Conservation (phyloP, 2,113 vertebrate species). For the Pipa parva region DNA sequence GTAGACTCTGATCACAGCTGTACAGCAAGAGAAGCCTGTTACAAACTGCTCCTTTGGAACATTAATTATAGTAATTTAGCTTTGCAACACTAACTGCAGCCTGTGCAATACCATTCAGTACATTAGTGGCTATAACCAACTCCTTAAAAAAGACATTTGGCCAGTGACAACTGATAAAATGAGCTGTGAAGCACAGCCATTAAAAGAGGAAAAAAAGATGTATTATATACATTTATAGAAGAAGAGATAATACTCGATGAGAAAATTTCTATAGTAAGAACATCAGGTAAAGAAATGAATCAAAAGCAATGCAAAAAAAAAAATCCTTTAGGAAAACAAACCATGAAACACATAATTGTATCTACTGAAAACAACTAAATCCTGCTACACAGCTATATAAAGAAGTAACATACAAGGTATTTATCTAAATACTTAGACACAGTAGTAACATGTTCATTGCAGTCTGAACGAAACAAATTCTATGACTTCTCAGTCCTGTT, state of each 20-base stretch:
- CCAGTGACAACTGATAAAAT: conserved; percentile 49
- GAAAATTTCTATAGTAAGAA: too few relatives aligned
- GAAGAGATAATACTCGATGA: not conserved
- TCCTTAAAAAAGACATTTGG: conserved; percentile 61
- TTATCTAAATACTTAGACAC: too few relatives aligned
- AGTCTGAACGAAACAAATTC: too few relatives aligned
- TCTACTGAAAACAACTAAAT: too few relatives aligned
- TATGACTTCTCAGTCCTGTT: too few relatives aligned
- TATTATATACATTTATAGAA: not conserved
- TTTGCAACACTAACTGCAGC: conserved; percentile 56
- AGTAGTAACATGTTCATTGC: too few relatives aligned
- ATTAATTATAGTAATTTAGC: conserved; percentile 60
- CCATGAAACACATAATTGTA: too few relatives aligned
- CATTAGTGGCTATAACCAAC: conserved; percentile 59
- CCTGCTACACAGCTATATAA: too few relatives aligned
- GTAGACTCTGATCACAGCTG: conserved; percentile 39
- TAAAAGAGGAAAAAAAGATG: not conserved
- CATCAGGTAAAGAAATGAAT: too few relatives aligned
- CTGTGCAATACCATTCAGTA: conserved; percentile 56
- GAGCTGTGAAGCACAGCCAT: conserved; percentile 57
- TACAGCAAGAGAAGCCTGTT: conserved; percentile 44
- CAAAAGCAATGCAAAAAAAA: too few relatives aligned
- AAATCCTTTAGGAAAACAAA: too few relatives aligned
- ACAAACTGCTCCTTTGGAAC: conserved; percentile 55
- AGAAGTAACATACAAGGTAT: too few relatives aligned